A percentile compares a stretch with the other conserved stretches of the same genome.
These are phyloP conservation scores for Stenchaetothrips biformis DNA, from an alignment of 2,888 invertebrate genomes.

Conservation along the genomic window DNA sequence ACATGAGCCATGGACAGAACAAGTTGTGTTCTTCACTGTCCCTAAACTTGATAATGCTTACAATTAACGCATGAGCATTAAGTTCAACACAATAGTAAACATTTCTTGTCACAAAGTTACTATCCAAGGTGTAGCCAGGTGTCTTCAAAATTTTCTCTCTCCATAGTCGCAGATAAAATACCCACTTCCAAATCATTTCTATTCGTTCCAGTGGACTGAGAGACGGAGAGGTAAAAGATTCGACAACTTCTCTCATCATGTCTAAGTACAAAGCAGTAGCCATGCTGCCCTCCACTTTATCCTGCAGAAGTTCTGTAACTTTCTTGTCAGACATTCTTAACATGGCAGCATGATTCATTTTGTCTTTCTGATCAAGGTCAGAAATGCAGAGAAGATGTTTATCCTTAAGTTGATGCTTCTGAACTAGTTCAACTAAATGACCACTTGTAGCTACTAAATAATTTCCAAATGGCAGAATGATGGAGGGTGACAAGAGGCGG, in stretches of 20 bases:
- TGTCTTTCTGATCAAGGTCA: slow-evolving; percentile 34
- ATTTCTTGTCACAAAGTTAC: slow-evolving; percentile 38
- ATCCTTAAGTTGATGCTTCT: slow-evolving; percentile 14
- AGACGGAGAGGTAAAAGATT: slow-evolving; percentile 33
- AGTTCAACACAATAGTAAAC: slow-evolving; percentile 36
- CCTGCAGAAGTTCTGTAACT: slow-evolving; percentile 35
- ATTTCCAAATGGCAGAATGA: slow-evolving; percentile 33
- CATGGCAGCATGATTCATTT: slow-evolving; percentile 39
- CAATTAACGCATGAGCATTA: slow-evolving; percentile 35
- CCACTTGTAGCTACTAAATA: not conserved
- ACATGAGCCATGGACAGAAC: slow-evolving; percentile 26
- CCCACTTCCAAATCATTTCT: slow-evolving; percentile 37
- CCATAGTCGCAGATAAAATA: slow-evolving; percentile 37
- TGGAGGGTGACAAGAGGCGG: slow-evolving; percentile 34
- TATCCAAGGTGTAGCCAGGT: slow-evolving; percentile 35
- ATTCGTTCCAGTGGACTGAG: slow-evolving; percentile 34
- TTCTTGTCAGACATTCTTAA: slow-evolving; percentile 37
- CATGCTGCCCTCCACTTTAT: slow-evolving; percentile 36
- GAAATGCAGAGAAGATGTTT: not conserved
- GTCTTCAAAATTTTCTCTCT: slow-evolving; percentile 35
- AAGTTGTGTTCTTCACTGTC: slow-evolving; percentile 12
- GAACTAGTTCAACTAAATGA: not conserved
- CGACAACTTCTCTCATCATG: slow-evolving; percentile 36
- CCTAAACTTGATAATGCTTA: slow-evolving; percentile 29
- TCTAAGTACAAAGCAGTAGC: slow-evolving; percentile 38